A percentile compares a stretch with the other conserved stretches of the same genome.
Conservation (phyloP, 37 sponge, comb jelly and placozoan species). For the Geodia barretti region DNA sequence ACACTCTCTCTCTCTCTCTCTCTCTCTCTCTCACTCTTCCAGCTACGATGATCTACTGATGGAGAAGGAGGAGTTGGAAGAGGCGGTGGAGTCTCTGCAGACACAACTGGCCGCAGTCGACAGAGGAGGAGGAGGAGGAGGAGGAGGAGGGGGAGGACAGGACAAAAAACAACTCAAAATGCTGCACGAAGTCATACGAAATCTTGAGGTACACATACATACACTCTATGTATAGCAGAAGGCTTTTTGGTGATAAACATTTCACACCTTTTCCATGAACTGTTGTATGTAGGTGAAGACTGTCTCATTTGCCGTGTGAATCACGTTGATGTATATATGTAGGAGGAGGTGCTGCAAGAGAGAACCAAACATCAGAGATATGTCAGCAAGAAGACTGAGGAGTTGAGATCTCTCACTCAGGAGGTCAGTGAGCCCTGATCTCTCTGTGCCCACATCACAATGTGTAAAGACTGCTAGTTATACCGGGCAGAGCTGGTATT, state of each 20-base stretch:
- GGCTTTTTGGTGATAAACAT: too few species aligned
- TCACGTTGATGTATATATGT: neutral
- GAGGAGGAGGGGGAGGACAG: slow-evolving; percentile 15
- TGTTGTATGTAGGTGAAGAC: neutral
- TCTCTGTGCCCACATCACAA: neutral
- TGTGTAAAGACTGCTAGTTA: too few species aligned
- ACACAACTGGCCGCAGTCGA: slow-evolving; percentile 31
- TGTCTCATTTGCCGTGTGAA: neutral
- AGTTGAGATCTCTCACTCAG: slow-evolving; percentile 59
- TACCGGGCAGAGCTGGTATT: too few species aligned
- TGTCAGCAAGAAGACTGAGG: slow-evolving; percentile 65
- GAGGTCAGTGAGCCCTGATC: slow-evolving; percentile 50
- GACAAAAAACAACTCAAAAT: slow-evolving; percentile 55
- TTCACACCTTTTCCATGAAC: neutral
- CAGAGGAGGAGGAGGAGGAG: too few species aligned
- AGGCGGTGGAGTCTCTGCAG: slow-evolving; percentile 60
- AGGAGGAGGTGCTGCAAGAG: slow-evolving; percentile 80
- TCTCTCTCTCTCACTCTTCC: neutral
- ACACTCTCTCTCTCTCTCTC: neutral
- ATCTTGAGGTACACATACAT: slow-evolving; percentile 67
- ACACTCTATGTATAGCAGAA: neutral
- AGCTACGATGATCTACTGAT: slow-evolving; percentile 73
- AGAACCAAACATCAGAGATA: slow-evolving; percentile 70
- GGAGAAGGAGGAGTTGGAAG: slow-evolving; percentile 85
- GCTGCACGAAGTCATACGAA: slow-evolving; percentile 66